Evolutionary conservation across 1,140 invertebrate species (phyloP).

Genomic region (Camponotus floridanus): DNA sequence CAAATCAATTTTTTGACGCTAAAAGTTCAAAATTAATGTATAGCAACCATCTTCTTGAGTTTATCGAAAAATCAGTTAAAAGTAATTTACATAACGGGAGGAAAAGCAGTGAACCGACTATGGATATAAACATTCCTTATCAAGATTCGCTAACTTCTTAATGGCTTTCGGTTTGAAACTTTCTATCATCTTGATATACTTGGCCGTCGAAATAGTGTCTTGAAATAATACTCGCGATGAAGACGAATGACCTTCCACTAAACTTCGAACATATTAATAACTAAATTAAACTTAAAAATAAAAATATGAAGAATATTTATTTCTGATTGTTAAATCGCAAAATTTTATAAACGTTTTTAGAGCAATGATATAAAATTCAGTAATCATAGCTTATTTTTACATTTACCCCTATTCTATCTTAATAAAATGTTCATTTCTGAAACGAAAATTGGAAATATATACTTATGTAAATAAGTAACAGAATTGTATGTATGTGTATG

Average conservation of each 20-base stretch:
- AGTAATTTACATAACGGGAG: constrained; percentile 35
- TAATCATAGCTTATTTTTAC: neutral
- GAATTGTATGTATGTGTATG: neutral
- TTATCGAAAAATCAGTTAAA: constrained; percentile 24
- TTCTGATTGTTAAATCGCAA: neutral
- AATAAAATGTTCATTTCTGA: neutral
- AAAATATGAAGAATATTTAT: constrained; percentile 18
- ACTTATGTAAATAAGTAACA: neutral
- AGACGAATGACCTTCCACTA: constrained; percentile 29
- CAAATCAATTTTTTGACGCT: neutral
- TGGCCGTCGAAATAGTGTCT: constrained; percentile 49
- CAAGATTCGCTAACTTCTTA: constrained; percentile 53
- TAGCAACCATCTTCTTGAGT: neutral
- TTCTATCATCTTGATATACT: constrained; percentile 59
- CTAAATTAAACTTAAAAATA: constrained; percentile 19
- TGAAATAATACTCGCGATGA: constrained; percentile 33
- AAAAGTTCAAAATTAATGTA: neutral
- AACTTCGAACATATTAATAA: constrained; percentile 19
- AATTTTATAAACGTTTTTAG: neutral
- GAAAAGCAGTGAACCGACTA: constrained; percentile 4
- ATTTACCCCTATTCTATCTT: neutral
- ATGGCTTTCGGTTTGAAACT: constrained; percentile 48
- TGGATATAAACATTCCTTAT: constrained; percentile 50
- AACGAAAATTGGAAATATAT: neutral
- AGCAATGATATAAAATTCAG: neutral